Percentiles rank a stretch among this genome's conserved stretches.
These are phyloP conservation scores for Leptoteleia sp. DNA, from an alignment of 1,140 invertebrate genomes.

Conservation along the genomic window DNA sequence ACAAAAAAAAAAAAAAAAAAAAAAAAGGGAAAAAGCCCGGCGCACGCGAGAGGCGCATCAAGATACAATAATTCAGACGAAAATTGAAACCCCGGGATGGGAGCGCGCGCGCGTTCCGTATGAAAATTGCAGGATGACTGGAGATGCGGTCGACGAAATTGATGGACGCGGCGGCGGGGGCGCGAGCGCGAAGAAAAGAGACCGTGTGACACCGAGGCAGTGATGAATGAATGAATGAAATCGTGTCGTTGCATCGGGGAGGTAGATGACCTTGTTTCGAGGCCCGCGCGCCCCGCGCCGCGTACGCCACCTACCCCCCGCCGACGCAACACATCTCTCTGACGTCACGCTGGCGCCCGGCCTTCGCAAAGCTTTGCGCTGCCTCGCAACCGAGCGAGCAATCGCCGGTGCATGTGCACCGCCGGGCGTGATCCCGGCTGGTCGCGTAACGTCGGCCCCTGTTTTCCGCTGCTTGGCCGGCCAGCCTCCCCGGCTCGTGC, in stretches of 20 bases:
- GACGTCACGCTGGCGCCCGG: conserved; percentile 69
- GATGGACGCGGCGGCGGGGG: conserved; percentile 11
- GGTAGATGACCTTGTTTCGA: conserved; percentile 75
- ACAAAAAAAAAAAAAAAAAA: too few species aligned
- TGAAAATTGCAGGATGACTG: conserved; percentile 21
- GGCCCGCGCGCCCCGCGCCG: conserved; percentile 31
- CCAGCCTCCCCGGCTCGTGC: too few species aligned
- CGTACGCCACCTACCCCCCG: conserved; percentile 33
- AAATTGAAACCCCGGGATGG: conserved; percentile 17
- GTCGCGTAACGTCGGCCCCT: conserved; percentile 10
- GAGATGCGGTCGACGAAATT: conserved; percentile 18
- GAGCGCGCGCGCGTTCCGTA: not conserved
- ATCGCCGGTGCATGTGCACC: conserved; percentile 45
- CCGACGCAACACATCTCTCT: conserved; percentile 70
- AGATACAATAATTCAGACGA: conserved; percentile 18
- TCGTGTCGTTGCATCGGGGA: conserved; percentile 62
- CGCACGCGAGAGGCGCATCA: too few species aligned
- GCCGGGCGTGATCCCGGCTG: conserved; percentile 1
- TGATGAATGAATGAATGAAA: conserved; percentile 77
- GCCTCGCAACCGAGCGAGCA: not conserved
- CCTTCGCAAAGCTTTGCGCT: conserved; percentile 23
- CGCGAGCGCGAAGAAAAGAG: conserved; percentile 40
- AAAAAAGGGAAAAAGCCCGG: too few species aligned
- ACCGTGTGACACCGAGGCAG: conserved; percentile 58
- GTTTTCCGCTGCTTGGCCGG: not conserved